phyloP scores from a whole-genome alignment of 2,888 invertebrate species.

The Leptinotarsa peninsularis region DNA sequence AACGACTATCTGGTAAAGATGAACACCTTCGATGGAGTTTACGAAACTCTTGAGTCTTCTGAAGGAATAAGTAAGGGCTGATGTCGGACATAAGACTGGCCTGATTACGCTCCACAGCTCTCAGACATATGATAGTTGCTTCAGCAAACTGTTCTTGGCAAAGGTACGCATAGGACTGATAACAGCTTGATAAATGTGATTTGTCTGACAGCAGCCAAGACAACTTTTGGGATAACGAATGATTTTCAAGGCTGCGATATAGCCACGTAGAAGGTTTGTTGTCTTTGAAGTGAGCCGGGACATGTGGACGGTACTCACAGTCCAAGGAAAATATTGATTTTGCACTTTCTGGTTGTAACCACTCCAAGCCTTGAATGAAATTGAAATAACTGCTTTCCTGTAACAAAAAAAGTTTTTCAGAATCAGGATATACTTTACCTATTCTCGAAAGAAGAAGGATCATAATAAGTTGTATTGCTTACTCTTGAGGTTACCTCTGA shows the following conservation, averaged over 20 bases:
- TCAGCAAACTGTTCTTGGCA: slow-evolving; percentile 72
- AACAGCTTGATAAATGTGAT: slow-evolving; percentile 72
- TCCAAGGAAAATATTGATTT: slow-evolving; percentile 67
- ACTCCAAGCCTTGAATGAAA: slow-evolving; percentile 72
- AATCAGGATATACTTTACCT: too few species aligned
- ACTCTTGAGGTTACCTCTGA: too few species aligned
- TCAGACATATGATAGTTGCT: slow-evolving; percentile 73
- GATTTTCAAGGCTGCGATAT: slow-evolving; percentile 69
- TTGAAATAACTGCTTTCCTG: slow-evolving; percentile 70
- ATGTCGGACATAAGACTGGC: slow-evolving; percentile 73
- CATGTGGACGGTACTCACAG: slow-evolving; percentile 63
- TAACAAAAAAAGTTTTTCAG: slow-evolving; percentile 36
- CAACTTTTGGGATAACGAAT: slow-evolving; percentile 71
- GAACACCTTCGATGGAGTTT: slow-evolving; percentile 70
- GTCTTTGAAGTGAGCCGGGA: slow-evolving; percentile 66
- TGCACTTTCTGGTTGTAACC: slow-evolving; percentile 71
- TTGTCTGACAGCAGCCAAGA: slow-evolving; percentile 74
- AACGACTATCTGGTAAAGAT: slow-evolving; percentile 68
- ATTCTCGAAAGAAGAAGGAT: too few species aligned
- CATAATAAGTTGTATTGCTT: too few species aligned
- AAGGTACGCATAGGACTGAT: slow-evolving; percentile 71
- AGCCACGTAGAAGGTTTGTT: slow-evolving; percentile 71
- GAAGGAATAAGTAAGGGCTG: slow-evolving; percentile 68
- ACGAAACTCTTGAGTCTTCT: slow-evolving; percentile 60
- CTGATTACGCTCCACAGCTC: slow-evolving; percentile 75